Evolutionary conservation across 2,797 vertebrate species (phyloP).

Genomic region (Lepidocolaptes lacrymiger): DNA sequence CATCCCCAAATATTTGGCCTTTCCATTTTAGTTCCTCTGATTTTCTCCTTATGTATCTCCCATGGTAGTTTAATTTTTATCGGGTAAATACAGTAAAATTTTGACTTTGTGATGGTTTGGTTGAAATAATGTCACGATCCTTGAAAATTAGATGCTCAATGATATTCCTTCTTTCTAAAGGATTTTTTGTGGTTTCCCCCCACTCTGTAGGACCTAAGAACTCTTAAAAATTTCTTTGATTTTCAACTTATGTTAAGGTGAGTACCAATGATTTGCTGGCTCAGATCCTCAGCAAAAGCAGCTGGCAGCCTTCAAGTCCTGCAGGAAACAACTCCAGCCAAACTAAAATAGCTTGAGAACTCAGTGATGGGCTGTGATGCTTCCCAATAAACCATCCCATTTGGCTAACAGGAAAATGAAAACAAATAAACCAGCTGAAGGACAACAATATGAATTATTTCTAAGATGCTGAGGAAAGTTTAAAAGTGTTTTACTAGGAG

Average conservation of each 20-base stretch:
- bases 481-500: neutral
- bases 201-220: neutral
- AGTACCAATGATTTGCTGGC: neutral
- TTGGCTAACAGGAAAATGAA: constrained; percentile 22
- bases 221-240: neutral
- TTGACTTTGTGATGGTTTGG: neutral
- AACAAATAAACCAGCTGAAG: constrained; percentile 10
- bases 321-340: neutral
- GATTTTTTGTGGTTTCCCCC: fast-evolving
- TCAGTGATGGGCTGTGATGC: neutral
- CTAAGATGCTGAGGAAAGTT: neutral
- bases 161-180: neutral
- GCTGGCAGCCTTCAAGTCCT: neutral
- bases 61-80: neutral
- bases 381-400: constrained; percentile 23
- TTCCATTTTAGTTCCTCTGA: neutral
- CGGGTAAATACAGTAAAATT: neutral
- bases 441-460: constrained; percentile 12
- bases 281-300: neutral
- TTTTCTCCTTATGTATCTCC: neutral
- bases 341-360: neutral
- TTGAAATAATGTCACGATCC: neutral
- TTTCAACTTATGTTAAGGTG: neutral
- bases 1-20: neutral
- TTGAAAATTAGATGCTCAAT: neutral